Evolutionary conservation across 2,113 vertebrate genomes (phyloP).

Genomic region (Neolamprologus tretocephalus): DNA sequence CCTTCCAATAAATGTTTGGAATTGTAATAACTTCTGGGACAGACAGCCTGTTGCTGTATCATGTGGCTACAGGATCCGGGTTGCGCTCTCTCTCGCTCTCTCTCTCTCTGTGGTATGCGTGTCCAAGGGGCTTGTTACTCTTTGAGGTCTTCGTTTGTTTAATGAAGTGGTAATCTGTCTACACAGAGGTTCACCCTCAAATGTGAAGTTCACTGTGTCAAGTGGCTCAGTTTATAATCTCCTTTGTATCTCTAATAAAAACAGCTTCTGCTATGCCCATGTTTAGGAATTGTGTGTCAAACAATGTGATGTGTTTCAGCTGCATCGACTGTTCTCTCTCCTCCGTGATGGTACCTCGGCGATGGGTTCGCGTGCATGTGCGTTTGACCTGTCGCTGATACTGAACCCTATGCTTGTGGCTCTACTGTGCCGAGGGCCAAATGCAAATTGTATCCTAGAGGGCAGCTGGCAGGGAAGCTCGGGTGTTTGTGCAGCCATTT

Average conservation of each 20-base stretch:
- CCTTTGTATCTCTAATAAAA: conserved; percentile 36
- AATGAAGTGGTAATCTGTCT: conserved; percentile 69
- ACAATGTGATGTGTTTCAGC: background rate
- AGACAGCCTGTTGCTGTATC: conserved; percentile 32
- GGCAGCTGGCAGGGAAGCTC: background rate
- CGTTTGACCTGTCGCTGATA: conserved; percentile 1
- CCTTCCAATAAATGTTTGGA: conserved; percentile 66
- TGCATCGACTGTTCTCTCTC: background rate
- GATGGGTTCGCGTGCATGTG: background rate
- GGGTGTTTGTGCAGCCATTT: conserved; percentile 33
- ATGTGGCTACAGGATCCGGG: conserved; percentile 51
- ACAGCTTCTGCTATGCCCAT: background rate
- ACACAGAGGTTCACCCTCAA: conserved; percentile 48
- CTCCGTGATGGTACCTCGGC: background rate
- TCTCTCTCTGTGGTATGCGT: conserved; percentile 37
- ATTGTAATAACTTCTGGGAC: conserved; percentile 29
- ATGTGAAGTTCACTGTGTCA: conserved; percentile 44
- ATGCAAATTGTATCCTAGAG: conserved; percentile 42
- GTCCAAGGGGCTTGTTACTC: conserved; percentile 48
- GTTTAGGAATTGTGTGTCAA: background rate
- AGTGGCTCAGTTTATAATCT: conserved; percentile 39
- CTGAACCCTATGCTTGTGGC: conserved; percentile 26
- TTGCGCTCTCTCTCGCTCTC: background rate
- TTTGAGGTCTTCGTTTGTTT: conserved; percentile 57
- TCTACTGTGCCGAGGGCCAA: conserved; percentile 25